Percentiles rank a stretch among this genome's conserved stretches.
Conservation (phyloP, 2,797 vertebrate genomes). For the Sebastes wilsoni region DNA sequence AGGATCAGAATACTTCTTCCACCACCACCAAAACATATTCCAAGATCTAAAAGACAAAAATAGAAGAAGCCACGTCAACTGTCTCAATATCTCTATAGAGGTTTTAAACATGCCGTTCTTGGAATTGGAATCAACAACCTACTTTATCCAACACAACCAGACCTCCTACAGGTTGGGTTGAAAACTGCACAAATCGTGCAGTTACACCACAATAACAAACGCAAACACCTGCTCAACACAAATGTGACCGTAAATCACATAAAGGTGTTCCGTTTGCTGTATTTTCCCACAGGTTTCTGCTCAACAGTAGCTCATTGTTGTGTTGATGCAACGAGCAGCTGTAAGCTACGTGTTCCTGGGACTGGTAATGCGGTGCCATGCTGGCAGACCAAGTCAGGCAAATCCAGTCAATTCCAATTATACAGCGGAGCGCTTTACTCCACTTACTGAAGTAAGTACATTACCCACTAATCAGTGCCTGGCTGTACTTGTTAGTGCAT, state of each 20-base stretch:
- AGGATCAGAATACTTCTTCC: background rate
- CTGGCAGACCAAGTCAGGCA: conserved; percentile 60
- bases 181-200: background rate
- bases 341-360: conserved; percentile 60
- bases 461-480: conserved; percentile 78
- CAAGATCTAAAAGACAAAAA: background rate
- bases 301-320: conserved; percentile 59
- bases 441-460: conserved; percentile 73
- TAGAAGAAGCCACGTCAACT: background rate
- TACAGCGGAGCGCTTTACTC: conserved; percentile 69
- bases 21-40: background rate
- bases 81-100: background rate
- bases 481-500: conserved; percentile 69
- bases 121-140: background rate
- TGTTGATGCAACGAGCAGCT: conserved; percentile 62
- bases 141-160: too few relatives aligned
- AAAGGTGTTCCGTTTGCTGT: background rate
- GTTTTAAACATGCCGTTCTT: background rate
- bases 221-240: background rate
- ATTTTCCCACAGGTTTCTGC: conserved; percentile 1
- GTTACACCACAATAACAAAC: background rate
- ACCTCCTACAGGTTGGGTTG: too few relatives aligned
- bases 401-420: conserved; percentile 76
- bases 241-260: background rate
- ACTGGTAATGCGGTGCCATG: conserved; percentile 51